These are phyloP conservation scores for Calephelis nemesis DNA, from an alignment of 1,140 invertebrate species.

Conservation along the genomic window DNA sequence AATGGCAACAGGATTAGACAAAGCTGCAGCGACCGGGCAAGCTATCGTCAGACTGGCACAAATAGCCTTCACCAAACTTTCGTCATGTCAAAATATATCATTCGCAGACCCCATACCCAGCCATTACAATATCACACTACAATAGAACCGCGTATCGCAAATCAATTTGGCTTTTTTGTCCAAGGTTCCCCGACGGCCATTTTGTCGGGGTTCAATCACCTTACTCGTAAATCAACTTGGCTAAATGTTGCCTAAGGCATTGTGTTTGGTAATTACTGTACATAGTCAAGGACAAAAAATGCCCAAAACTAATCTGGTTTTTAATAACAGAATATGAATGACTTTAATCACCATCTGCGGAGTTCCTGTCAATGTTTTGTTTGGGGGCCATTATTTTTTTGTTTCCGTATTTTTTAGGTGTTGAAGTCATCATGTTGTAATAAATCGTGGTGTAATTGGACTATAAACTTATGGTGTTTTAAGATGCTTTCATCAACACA, in stretches of 20 bases:
- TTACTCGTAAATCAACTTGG: slow-evolving; percentile 12
- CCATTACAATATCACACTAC: slow-evolving; percentile 12
- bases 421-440: not conserved
- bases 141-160: slow-evolving; percentile 16
- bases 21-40: too few relatives aligned
- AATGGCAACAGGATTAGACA: too few relatives aligned
- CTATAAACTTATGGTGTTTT: too few relatives aligned
- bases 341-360: slow-evolving; percentile 1
- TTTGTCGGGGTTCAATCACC: slow-evolving; percentile 10
- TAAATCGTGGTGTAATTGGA: not conserved
- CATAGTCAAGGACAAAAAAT: slow-evolving; percentile 17
- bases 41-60: too few relatives aligned
- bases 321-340: slow-evolving; percentile 11
- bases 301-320: slow-evolving; percentile 1
- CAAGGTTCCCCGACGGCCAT: slow-evolving; percentile 12
- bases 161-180: slow-evolving; percentile 8
- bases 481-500: too few relatives aligned
- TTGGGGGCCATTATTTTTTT: not conserved
- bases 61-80: not conserved
- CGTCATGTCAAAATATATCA: slow-evolving; percentile 1
- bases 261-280: slow-evolving; percentile 15
- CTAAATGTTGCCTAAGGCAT: slow-evolving; percentile 17
- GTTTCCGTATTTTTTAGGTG: not conserved
- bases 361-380: slow-evolving; percentile 4
- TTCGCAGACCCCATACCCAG: not conserved